Evolutionary conservation across 1,140 invertebrate genomes (phyloP).

Genomic region (Lucilia cuprina): DNA sequence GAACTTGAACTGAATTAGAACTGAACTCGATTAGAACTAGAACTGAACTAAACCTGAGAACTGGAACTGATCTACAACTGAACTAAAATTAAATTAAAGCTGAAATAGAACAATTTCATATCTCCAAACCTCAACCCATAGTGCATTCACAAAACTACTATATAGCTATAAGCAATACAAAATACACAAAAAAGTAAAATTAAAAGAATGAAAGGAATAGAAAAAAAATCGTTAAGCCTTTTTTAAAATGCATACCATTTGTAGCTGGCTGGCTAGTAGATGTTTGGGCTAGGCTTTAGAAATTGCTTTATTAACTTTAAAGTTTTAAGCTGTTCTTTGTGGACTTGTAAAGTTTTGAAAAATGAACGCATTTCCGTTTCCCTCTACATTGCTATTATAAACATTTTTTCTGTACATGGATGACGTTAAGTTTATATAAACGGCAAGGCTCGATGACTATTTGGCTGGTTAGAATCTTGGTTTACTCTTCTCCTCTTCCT

Average conservation of each 20-base stretch:
- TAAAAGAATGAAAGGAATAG: not conserved
- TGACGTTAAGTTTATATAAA: not conserved
- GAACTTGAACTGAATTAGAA: too few species aligned
- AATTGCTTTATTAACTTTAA: slow-evolving; percentile 8
- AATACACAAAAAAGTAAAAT: not conserved
- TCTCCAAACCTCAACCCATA: too few species aligned
- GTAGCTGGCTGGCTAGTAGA: not conserved
- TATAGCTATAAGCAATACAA: not conserved
- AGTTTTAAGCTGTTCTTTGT: not conserved
- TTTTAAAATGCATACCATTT: not conserved
- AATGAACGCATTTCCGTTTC: slow-evolving; percentile 34
- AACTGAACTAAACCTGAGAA: too few species aligned
- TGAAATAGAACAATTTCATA: too few species aligned
- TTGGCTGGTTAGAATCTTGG: not conserved
- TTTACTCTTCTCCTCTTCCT: too few species aligned
- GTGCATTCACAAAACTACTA: too few species aligned
- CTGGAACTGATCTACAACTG: too few species aligned
- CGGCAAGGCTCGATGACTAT: not conserved
- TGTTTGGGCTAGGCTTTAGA: not conserved
- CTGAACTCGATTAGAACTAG: too few species aligned
- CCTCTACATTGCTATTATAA: not conserved
- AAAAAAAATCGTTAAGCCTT: not conserved
- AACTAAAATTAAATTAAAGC: too few species aligned
- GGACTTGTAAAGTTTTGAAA: slow-evolving; percentile 28
- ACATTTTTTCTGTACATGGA: not conserved